These are phyloP conservation scores for Tragopan temminckii DNA, from an alignment of 2,797 vertebrate genomes.

Conservation along the genomic window DNA sequence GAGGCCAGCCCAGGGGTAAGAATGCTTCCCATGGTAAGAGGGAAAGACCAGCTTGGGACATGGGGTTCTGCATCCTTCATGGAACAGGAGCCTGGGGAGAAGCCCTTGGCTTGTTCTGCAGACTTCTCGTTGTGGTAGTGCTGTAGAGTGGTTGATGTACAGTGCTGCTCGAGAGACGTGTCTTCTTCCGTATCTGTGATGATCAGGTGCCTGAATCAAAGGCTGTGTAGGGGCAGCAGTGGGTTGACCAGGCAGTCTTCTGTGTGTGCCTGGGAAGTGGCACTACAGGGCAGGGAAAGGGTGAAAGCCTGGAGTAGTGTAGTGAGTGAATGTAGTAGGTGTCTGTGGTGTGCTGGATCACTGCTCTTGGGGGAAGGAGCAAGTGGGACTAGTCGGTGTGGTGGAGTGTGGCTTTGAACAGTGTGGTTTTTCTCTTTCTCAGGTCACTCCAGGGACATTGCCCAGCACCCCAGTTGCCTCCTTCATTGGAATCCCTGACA, in stretches of 20 bases:
- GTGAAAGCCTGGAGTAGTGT: slow-evolving; percentile 40
- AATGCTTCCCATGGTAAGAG: slow-evolving; percentile 16
- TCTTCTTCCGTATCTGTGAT: slow-evolving; percentile 9
- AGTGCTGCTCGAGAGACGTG: not conserved
- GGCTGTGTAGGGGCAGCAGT: not conserved
- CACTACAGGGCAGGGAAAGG: slow-evolving; percentile 40
- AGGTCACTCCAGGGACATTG: slow-evolving; percentile 84
- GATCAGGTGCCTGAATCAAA: slow-evolving; percentile 19
- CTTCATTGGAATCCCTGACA: slow-evolving; percentile 92
- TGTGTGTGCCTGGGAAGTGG: slow-evolving; percentile 14
- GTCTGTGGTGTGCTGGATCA: slow-evolving; percentile 73
- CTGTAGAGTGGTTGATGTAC: slow-evolving; percentile 41
- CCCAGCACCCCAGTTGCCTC: slow-evolving; percentile 90
- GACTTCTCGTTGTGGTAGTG: not conserved
- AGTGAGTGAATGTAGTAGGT: slow-evolving; percentile 73
- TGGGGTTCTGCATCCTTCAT: not conserved
- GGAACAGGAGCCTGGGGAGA: slow-evolving; percentile 14
- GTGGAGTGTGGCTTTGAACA: slow-evolving; percentile 77
- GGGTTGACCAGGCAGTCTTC: slow-evolving; percentile 46
- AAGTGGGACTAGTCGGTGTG: slow-evolving; percentile 71
- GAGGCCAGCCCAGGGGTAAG: slow-evolving; percentile 84
- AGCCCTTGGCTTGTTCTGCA: not conserved
- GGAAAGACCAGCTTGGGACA: not conserved
- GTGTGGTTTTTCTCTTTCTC: slow-evolving; percentile 83
- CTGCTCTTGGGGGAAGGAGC: slow-evolving; percentile 73